A percentile compares a stretch with the other conserved stretches of the same genome.
These are phyloP conservation scores for Drosophila gunungcola DNA, from an alignment of 1,140 invertebrate species.

Conservation along the genomic window DNA sequence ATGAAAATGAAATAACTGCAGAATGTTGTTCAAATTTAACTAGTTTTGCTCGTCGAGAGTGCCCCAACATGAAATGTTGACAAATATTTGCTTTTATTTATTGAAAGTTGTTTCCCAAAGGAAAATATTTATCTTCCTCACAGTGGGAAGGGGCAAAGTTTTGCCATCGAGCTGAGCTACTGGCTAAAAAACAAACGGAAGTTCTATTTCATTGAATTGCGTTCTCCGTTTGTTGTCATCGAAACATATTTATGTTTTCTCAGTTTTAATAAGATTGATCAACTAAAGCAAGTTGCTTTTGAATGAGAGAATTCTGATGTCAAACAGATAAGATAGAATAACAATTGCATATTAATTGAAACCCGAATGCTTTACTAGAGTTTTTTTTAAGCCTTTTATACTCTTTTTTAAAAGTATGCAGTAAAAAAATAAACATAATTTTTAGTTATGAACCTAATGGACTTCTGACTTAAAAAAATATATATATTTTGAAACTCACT, in stretches of 20 bases:
- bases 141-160: slow-evolving; percentile 4
- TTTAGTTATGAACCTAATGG: too few relatives aligned
- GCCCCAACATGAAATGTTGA: slow-evolving; percentile 35
- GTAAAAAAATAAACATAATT: too few relatives aligned
- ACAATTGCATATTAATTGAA: too few relatives aligned
- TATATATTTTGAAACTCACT: too few relatives aligned
- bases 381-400: too few relatives aligned
- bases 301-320: not conserved
- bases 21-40: slow-evolving; percentile 35
- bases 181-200: slow-evolving; percentile 23
- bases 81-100: slow-evolving; percentile 55
- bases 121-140: slow-evolving; percentile 29
- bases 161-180: not conserved
- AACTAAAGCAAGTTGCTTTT: not conserved
- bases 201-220: slow-evolving; percentile 33
- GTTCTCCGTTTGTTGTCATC: slow-evolving; percentile 19
- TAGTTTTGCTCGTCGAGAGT: slow-evolving; percentile 15
- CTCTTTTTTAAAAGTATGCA: not conserved
- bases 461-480: too few relatives aligned
- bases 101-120: slow-evolving; percentile 38
- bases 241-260: slow-evolving; percentile 19
- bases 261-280: slow-evolving; percentile 13
- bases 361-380: too few relatives aligned
- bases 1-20: slow-evolving; percentile 35
- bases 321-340: not conserved